Evolutionary conservation across 2,888 invertebrate genomes (phyloP).

Genomic region (Acleris cristana): DNA sequence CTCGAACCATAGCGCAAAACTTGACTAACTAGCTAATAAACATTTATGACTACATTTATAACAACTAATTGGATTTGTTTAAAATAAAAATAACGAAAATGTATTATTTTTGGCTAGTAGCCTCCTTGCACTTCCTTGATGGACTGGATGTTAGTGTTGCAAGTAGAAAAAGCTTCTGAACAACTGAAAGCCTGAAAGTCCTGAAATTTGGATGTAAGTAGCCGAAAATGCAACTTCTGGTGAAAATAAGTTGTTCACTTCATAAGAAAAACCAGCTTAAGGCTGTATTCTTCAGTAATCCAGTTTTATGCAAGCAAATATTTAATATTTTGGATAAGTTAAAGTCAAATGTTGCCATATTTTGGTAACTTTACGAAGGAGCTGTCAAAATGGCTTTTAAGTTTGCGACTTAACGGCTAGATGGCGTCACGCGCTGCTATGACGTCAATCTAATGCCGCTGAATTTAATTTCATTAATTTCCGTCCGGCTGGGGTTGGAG

Average conservation of each 20-base stretch:
- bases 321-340: background rate
- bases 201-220: constrained; percentile 11
- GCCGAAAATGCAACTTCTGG: background rate
- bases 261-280: background rate
- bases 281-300: background rate
- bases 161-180: constrained; percentile 49
- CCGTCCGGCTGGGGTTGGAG: constrained; percentile 32
- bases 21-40: constrained; percentile 59
- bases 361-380: constrained; percentile 14
- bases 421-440: constrained; percentile 32
- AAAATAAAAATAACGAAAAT: constrained; percentile 66
- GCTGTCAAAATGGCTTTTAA: constrained; percentile 34
- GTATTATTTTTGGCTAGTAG: constrained; percentile 61
- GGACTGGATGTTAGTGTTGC: constrained; percentile 65
- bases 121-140: constrained; percentile 72
- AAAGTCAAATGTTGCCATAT: constrained; percentile 30
- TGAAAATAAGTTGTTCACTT: background rate
- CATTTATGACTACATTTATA: constrained; percentile 52
- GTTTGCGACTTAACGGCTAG: constrained; percentile 24
- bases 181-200: constrained; percentile 29
- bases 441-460: constrained; percentile 38
- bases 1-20: constrained; percentile 54
- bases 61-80: constrained; percentile 60
- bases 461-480: constrained; percentile 39
- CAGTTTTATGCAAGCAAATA: background rate